A percentile compares a stretch with the other conserved stretches of the same genome.
phyloP scores from a whole-genome alignment of 2,797 vertebrate genomes.

The Parauchenoglanis punctatus region DNA sequence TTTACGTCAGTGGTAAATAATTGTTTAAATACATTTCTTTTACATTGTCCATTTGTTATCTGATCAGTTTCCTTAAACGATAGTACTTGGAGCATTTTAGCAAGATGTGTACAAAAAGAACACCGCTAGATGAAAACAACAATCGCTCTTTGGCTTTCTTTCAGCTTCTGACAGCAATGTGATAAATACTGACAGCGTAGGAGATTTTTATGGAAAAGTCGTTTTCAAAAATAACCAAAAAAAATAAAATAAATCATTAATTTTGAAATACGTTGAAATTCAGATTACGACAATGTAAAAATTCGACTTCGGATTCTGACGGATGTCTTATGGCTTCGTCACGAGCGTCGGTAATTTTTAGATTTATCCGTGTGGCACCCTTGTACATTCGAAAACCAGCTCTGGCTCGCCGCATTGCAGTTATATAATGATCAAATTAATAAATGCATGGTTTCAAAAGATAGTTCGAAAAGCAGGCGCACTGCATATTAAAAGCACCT shows the following conservation, averaged over 20 bases:
- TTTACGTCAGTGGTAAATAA: background rate
- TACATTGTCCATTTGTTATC: background rate
- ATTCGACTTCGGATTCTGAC: background rate
- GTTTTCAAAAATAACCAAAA: background rate
- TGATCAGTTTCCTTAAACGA: background rate
- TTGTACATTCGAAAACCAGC: background rate
- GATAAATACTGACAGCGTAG: background rate
- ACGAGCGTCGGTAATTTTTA: background rate
- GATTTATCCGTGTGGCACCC: background rate
- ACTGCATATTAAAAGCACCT: slow-evolving; percentile 26
- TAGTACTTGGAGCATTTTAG: background rate
- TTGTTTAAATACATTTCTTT: background rate
- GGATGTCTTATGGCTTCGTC: too few species aligned
- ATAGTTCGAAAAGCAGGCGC: slow-evolving; percentile 10
- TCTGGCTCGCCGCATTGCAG: background rate
- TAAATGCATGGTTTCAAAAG: slow-evolving; percentile 19
- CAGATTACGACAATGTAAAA: background rate
- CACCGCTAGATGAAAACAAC: background rate
- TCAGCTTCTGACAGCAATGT: background rate
- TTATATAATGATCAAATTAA: slow-evolving; percentile 31
- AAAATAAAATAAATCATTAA: background rate
- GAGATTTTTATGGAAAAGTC: background rate
- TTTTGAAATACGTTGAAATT: too few species aligned
- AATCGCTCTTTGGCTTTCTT: background rate
- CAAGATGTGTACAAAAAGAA: background rate